Conservation (phyloP, 2,113 vertebrate species). For the human (Homo sapiens) region DNA sequence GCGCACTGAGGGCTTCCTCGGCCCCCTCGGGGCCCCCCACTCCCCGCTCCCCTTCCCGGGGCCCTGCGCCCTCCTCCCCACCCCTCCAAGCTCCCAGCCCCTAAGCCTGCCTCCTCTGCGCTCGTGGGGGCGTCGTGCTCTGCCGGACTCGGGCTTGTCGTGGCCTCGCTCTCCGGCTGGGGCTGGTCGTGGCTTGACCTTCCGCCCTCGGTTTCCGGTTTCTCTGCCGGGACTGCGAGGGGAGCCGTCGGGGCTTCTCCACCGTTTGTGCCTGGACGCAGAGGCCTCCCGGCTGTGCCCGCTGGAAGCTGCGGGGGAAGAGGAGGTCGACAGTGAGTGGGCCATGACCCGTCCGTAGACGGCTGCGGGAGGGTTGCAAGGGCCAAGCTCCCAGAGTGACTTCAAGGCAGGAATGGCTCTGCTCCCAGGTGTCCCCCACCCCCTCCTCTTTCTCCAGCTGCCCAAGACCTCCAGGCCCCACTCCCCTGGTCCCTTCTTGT, state of each 20-base stretch:
- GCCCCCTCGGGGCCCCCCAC: neutral
- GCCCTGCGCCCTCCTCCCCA: too few species aligned
- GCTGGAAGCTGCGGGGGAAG: neutral
- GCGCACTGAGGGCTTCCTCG: neutral
- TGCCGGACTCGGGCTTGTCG: too few species aligned
- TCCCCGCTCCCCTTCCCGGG: too few species aligned
- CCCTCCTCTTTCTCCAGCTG: neutral
- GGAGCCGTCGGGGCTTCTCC: neutral
- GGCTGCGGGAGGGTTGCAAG: too few species aligned
- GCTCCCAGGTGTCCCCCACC: fast-evolving
- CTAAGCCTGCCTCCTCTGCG: neutral
- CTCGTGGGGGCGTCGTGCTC: neutral
- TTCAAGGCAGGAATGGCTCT: too few species aligned
- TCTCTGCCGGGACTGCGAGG: fast-evolving
- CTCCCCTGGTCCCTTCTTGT: neutral
- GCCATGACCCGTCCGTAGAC: too few species aligned
- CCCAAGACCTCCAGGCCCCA: neutral
- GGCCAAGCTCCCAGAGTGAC: neutral
- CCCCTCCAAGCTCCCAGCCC: neutral
- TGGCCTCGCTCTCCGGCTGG: fast-evolving
- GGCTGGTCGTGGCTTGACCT: fast-evolving
- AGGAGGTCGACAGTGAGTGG: neutral
- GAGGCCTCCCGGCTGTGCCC: neutral
- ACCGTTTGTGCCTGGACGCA: neutral
- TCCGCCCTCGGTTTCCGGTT: fast-evolving